These are phyloP conservation scores for Julus scandinavius DNA, from an alignment of 2,888 invertebrate genomes.

Conservation along the genomic window DNA sequence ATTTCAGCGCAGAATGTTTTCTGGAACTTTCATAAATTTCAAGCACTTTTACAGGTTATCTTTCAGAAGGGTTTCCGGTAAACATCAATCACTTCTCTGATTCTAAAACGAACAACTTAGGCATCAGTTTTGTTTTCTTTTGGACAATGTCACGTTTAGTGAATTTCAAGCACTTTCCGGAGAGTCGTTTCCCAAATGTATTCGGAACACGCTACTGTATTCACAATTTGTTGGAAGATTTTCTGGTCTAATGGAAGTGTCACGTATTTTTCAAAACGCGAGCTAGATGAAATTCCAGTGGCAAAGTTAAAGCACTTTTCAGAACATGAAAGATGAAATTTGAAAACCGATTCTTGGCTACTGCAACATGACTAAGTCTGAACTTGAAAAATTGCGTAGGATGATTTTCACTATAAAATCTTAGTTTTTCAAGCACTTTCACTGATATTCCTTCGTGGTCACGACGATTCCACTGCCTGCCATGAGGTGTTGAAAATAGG, in stretches of 20 bases:
- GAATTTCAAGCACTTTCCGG: background rate
- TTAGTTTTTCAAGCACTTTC: background rate
- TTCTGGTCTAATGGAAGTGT: too few species aligned
- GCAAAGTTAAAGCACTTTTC: background rate
- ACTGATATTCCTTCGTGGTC: conserved; percentile 3
- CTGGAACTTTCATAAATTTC: too few species aligned
- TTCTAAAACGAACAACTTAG: background rate
- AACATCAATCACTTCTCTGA: background rate
- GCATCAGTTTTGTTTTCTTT: background rate
- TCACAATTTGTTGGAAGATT: too few species aligned
- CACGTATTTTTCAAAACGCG: too few species aligned
- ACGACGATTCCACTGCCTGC: background rate
- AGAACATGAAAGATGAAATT: background rate
- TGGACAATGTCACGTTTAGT: background rate
- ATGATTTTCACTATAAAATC: background rate
- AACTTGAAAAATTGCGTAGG: background rate
- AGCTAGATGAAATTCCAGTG: too few species aligned
- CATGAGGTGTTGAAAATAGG: too few species aligned
- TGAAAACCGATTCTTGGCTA: background rate
- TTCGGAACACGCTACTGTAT: too few species aligned
- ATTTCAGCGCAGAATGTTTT: too few species aligned
- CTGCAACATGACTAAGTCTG: background rate
- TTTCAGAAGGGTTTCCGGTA: background rate
- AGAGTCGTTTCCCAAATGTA: too few species aligned
- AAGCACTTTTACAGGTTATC: too few species aligned